These are phyloP conservation scores for Ceratotherium simum DNA, from an alignment of 2,113 vertebrate species.

Conservation along the genomic window DNA sequence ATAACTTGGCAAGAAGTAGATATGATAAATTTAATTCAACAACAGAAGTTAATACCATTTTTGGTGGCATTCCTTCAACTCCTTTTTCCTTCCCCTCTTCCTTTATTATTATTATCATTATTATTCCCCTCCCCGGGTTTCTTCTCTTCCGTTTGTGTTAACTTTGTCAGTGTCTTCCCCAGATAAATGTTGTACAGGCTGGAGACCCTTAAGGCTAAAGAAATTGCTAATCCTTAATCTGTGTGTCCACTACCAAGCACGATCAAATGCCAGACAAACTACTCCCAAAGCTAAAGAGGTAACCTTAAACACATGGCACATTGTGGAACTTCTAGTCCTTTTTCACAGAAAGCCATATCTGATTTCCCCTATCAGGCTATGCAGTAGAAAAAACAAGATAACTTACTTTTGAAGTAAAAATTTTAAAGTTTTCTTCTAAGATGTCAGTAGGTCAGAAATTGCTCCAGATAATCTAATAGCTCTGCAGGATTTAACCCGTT, in stretches of 20 bases:
- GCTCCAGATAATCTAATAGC: conserved; percentile 61
- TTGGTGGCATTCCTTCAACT: neutral
- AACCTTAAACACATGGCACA: neutral
- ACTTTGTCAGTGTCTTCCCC: neutral
- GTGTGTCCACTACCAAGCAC: neutral
- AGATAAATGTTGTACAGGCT: neutral
- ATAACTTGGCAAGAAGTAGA: conserved; percentile 11
- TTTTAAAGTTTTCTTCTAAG: conserved; percentile 70
- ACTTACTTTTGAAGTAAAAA: conserved; percentile 56
- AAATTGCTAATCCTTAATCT: neutral
- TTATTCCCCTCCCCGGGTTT: neutral
- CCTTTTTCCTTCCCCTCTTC: neutral
- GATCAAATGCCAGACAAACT: neutral
- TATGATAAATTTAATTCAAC: neutral
- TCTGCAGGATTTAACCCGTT: conserved; percentile 71
- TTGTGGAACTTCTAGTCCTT: neutral
- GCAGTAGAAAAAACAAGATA: neutral
- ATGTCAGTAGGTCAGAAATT: conserved; percentile 51
- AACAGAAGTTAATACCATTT: neutral
- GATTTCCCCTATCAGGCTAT: neutral
- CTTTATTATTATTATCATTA: neutral
- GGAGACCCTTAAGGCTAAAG: neutral
- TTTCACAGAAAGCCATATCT: neutral
- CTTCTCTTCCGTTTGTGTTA: neutral
- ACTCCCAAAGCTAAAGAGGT: neutral